These are phyloP conservation scores for Vespertilio murinus DNA, from an alignment of 2,797 vertebrate species.

Conservation along the genomic window DNA sequence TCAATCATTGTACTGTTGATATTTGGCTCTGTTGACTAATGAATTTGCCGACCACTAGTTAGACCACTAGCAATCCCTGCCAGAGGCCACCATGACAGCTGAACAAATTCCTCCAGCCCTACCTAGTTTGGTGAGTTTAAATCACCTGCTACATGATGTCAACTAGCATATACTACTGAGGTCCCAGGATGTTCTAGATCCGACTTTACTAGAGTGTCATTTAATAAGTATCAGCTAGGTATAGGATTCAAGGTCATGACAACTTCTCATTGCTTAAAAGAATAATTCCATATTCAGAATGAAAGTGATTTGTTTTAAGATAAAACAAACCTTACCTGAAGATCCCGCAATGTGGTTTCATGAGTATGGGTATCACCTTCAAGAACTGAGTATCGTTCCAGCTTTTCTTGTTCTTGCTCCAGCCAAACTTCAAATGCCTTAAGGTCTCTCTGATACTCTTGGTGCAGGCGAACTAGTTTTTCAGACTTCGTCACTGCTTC, in stretches of 20 bases:
- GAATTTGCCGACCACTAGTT: not conserved
- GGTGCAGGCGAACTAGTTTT: conserved; percentile 91
- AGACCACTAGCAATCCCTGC: not conserved
- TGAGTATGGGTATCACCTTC: conserved; percentile 90
- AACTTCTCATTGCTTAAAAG: not conserved
- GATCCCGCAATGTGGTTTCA: conserved; percentile 89
- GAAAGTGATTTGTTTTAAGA: not conserved
- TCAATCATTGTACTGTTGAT: too few relatives aligned
- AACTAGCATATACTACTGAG: not conserved
- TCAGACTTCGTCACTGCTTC: conserved; percentile 91
- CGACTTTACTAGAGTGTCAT: not conserved
- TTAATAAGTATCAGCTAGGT: not conserved
- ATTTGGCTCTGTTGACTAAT: too few relatives aligned
- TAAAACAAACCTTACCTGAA: conserved; percentile 87
- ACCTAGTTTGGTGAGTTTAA: not conserved
- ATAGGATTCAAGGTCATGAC: not conserved
- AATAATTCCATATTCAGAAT: not conserved
- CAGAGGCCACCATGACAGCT: not conserved
- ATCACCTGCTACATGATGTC: not conserved
- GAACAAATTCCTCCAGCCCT: not conserved
- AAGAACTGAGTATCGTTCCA: conserved; percentile 88
- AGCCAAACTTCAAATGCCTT: conserved; percentile 96
- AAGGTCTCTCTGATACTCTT: conserved; percentile 93
- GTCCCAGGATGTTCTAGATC: not conserved
- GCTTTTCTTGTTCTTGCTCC: conserved; percentile 91